These are phyloP conservation scores for Scaptomyza montana DNA, from an alignment of 1,140 invertebrate species.

Conservation along the genomic window DNA sequence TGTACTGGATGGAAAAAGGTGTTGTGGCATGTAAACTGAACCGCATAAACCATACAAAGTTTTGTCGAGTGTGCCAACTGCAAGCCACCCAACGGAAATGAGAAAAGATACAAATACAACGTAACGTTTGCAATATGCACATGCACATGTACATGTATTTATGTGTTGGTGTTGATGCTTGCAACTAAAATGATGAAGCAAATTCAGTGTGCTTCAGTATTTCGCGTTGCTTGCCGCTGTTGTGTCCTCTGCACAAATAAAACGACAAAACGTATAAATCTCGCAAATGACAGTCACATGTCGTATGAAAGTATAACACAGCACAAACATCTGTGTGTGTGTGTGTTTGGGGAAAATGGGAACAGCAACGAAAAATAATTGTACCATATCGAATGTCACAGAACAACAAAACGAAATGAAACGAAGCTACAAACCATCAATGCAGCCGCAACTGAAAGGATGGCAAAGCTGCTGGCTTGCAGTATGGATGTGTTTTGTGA, in stretches of 20 bases:
- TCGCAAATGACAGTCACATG: slow-evolving; percentile 19
- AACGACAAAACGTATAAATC: slow-evolving; percentile 13
- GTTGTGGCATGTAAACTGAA: slow-evolving; percentile 66
- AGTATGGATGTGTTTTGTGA: not conserved
- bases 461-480: not conserved
- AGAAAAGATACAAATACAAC: slow-evolving; percentile 57
- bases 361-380: slow-evolving; percentile 49
- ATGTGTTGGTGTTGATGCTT: slow-evolving; percentile 33
- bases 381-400: slow-evolving; percentile 53
- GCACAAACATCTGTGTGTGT: too few species aligned
- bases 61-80: slow-evolving; percentile 22
- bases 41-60: slow-evolving; percentile 56
- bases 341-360: not conserved
- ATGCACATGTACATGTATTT: not conserved
- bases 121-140: slow-evolving; percentile 8
- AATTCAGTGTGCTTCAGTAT: slow-evolving; percentile 43
- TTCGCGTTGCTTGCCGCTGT: not conserved
- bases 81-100: slow-evolving; percentile 64
- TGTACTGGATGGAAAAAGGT: slow-evolving; percentile 37
- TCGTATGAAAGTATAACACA: slow-evolving; percentile 2
- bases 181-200: slow-evolving; percentile 62
- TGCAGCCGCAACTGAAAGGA: slow-evolving; percentile 10
- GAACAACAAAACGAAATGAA: not conserved
- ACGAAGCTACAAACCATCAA: slow-evolving; percentile 1
- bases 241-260: slow-evolving; percentile 2